Evolutionary conservation across 2,113 vertebrate genomes (phyloP).

Genomic region (Anolis sagrei): DNA sequence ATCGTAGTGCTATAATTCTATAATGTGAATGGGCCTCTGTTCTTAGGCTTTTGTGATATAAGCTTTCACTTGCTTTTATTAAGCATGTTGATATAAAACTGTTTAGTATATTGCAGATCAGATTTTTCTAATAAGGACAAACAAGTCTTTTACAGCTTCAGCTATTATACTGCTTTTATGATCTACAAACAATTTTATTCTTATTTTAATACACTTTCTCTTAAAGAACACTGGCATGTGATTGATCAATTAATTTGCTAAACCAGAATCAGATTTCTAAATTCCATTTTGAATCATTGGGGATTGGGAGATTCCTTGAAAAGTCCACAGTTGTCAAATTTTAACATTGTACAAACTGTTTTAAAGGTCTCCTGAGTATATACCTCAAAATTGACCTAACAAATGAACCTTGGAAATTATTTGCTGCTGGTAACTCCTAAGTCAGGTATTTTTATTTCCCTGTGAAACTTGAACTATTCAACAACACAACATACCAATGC

Average conservation of each 20-base stretch:
- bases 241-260: constrained; percentile 6
- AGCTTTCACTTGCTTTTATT: not conserved
- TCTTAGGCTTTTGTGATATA: not conserved
- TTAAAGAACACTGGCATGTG: constrained; percentile 1
- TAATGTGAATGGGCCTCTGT: too few species aligned
- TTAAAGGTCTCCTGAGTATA: constrained; percentile 40
- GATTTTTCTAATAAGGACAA: constrained; percentile 3
- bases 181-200: not conserved
- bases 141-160: constrained; percentile 2
- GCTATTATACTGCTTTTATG: not conserved
- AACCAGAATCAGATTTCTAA: not conserved
- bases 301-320: not conserved
- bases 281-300: not conserved
- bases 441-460: constrained; percentile 51
- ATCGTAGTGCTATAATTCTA: too few species aligned
- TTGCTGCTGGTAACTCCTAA: constrained; percentile 48
- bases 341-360: not conserved
- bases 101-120: constrained; percentile 8
- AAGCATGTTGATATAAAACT: not conserved
- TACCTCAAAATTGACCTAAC: constrained; percentile 39
- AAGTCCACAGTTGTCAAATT: constrained; percentile 19
- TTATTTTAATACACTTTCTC: constrained; percentile 5
- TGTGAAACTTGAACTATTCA: constrained; percentile 46
- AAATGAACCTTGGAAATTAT: constrained; percentile 56
- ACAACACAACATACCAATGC: constrained; percentile 25